Evolutionary conservation across 2,113 vertebrate species (phyloP), one percentile per base, ranked within the genome.

Genomic region (Anhinga anhinga): DNA sequence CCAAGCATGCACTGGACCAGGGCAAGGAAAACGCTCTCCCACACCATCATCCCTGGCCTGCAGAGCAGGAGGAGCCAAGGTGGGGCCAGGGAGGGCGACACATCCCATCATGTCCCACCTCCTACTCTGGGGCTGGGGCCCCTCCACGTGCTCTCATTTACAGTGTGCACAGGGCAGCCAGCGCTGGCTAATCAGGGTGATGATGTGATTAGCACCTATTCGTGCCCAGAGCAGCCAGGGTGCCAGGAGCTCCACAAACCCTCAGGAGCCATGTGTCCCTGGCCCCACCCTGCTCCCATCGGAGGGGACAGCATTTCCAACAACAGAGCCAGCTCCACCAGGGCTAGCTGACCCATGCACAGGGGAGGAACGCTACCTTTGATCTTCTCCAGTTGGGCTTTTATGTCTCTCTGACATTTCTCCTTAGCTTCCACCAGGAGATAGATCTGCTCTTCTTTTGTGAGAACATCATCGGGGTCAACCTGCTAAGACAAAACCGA

Each of bases 371-470:
- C 2, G 2, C 30, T 95, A 99, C 99, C 99, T 99, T 96, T 98
- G 61, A 98, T 58, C 40, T 86, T 89, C 40, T 97, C 96, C 82
- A 97, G 91, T n/a, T 99, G 98, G 45, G 97, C 92, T 71, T 82
- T 96, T 82, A 99, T 98, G 83, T 83, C 97, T 67, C 93, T 98
- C 90, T 99, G 98, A 88, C 99, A 99, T 65, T 96, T 98, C 87
- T 97, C 95, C n/a, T 98, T 98, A 27, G 99, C 99, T 74, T 98
- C 98, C 62, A 98, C 98, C 96, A 99, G 98, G 65, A 99, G 97
- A 80, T 98, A 99, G 97, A 99, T 99, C 97, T 99, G 99, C 95
- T 99, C 99, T 47, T 99, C 99, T 79, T 98, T 98, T 0, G 99
- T 99, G 93, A 99, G 98, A 95, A 99, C 99, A 11, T 99, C 99